Base-by-base conservation (phyloP, 2,888 invertebrate genomes). In the Rugalucina vietnamica region DNA sequence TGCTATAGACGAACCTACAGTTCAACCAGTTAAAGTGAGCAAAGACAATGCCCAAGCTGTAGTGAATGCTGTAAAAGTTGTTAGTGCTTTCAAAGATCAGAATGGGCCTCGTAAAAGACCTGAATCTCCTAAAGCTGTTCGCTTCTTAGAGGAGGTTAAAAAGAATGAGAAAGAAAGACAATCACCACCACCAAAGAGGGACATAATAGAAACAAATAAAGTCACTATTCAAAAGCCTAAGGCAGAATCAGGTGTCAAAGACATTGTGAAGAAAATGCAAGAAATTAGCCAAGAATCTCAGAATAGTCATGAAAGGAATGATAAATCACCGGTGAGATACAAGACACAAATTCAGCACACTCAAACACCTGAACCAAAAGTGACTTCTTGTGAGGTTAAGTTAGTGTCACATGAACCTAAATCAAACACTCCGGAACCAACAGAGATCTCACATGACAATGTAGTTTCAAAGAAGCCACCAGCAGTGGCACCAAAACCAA, bases 61-160 rank as follows among this genome's bases (percentile, higher is more conserved):
- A n/a, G 8, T 43, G 8, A 8, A 43, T 8, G 65, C 21, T 65
- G 32, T 65, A 34, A 81, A 76, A 82, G 82, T 89, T 34, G 76
- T 89, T 1, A 85, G 84, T 80, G 81, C 86, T 69, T 71, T 88
- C 24, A 87, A 81, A 76, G 73, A 65, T 5, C 4, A 10, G 32
- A 27, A 57, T n/a, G 12, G 4, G 14, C 29, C n/a, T 27, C 8
- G n/a, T n/a, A n/a, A n/a, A n/a, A n/a, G n/a, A n/a, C n/a, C n/a
- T n/a, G n/a, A n/a, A n/a, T n/a, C n/a, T n/a, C n/a, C n/a, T n/a
- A n/a, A n/a, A n/a, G n/a, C n/a, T n/a, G n/a, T n/a, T n/a, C n/a
- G n/a, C n/a, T n/a, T n/a, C n/a, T n/a, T 4, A 21, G 24, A 50
- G 18, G 18, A 50, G 18, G 24, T 21, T 50, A 24, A 3, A n/a